Percentiles rank a stretch among this genome's conserved stretches.
Evolutionary conservation across 2,113 vertebrate genomes (phyloP).

Genomic region (Xyrauchen texanus): DNA sequence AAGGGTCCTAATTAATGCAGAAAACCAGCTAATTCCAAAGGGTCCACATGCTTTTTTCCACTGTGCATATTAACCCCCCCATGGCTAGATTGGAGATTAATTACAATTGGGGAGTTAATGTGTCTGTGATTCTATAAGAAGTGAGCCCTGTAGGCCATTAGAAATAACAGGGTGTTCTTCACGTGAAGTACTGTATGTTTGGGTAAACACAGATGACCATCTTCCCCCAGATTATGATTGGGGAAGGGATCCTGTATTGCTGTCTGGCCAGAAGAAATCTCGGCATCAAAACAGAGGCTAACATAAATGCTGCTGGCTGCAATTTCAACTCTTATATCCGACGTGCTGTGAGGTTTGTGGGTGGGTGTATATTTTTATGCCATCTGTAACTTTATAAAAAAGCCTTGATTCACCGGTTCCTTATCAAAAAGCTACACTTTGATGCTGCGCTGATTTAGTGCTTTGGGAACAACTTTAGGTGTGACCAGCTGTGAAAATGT

Average conservation of each 20-base stretch:
- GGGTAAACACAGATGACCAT: slow-evolving; percentile 36
- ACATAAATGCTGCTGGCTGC: slow-evolving; percentile 96
- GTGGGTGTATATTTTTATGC: slow-evolving; percentile 66
- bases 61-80: too few species aligned
- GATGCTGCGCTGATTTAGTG: too few species aligned
- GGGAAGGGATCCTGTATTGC: slow-evolving; percentile 96
- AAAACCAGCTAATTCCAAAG: too few species aligned
- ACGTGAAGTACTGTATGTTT: neutral
- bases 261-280: slow-evolving; percentile 83
- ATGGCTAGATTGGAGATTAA: neutral
- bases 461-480: too few species aligned
- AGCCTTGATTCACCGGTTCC: too few species aligned
- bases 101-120: slow-evolving; percentile 16
- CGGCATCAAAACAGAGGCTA: slow-evolving; percentile 80
- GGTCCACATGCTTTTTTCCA: too few species aligned
- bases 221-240: slow-evolving; percentile 90
- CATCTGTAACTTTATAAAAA: neutral
- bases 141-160: neutral
- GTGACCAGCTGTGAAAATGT: too few species aligned
- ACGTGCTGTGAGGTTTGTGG: slow-evolving; percentile 93
- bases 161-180: neutral
- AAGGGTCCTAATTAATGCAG: too few species aligned
- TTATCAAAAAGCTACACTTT: too few species aligned
- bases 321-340: slow-evolving; percentile 99
- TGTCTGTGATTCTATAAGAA: neutral